Percentiles rank a stretch among this genome's conserved stretches.
Conservation (phyloP, 2,113 vertebrate species). For the Corydoras sp. region DNA sequence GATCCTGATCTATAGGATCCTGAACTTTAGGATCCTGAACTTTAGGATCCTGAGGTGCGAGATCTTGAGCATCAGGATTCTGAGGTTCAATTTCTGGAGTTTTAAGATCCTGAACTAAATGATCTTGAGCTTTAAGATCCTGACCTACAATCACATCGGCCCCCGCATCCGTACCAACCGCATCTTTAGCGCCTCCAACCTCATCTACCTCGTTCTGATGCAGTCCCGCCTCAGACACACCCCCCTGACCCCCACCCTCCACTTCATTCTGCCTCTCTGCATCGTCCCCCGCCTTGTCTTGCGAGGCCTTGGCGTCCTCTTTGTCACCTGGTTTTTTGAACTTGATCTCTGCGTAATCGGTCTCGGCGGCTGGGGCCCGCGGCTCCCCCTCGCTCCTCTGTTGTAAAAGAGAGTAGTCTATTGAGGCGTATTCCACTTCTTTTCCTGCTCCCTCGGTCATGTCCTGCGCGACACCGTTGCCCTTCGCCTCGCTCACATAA, state of each 20-base stretch:
- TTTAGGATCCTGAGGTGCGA: too few relatives aligned
- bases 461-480: neutral
- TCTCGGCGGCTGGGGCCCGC: slow-evolving; percentile 10
- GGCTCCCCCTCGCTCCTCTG: neutral
- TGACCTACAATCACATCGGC: too few relatives aligned
- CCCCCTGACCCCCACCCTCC: slow-evolving; percentile 8
- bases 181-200: neutral
- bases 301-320: neutral
- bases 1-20: too few relatives aligned
- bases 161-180: neutral
- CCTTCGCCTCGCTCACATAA: neutral
- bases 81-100: too few relatives aligned
- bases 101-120: too few relatives aligned
- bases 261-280: slow-evolving; percentile 6
- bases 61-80: too few relatives aligned
- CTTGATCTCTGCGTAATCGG: slow-evolving; percentile 62
- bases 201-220: slow-evolving; percentile 25
- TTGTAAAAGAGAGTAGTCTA: slow-evolving; percentile 48
- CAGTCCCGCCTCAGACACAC: slow-evolving; percentile 3
- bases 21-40: too few relatives aligned
- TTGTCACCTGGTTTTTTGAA: neutral
- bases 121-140: too few relatives aligned
- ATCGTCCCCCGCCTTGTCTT: slow-evolving; percentile 20
- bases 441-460: neutral
- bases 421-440: slow-evolving; percentile 52